Conservation (phyloP, 2,113 vertebrate species). For the Centropus unirufus region DNA sequence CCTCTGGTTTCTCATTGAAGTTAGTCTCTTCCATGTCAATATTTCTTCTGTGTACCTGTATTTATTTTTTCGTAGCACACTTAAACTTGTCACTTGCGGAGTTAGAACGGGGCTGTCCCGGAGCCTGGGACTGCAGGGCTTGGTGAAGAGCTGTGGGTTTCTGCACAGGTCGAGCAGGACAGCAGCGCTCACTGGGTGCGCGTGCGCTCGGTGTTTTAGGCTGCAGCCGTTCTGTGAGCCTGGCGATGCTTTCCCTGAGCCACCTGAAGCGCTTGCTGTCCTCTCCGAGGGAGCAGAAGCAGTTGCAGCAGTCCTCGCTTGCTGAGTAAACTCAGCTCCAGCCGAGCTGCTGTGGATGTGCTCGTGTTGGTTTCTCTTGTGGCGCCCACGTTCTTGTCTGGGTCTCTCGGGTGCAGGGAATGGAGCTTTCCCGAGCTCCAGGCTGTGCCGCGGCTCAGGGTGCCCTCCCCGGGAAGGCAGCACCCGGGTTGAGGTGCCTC, state of each 20-base stretch:
- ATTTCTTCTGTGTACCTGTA: neutral
- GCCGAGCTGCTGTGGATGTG: neutral
- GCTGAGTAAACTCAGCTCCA: neutral
- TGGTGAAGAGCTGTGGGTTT: neutral
- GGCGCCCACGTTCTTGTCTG: neutral
- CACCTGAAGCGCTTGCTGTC: neutral
- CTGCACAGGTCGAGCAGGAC: neutral
- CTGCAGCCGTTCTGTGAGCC: neutral
- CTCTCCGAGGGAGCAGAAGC: neutral
- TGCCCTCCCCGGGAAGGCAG: neutral
- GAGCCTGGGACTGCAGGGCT: neutral
- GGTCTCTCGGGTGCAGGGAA: neutral
- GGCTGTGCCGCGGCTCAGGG: neutral
- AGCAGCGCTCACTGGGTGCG: neutral
- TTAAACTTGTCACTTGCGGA: neutral
- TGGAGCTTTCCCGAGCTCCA: fast-evolving
- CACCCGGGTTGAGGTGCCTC: neutral
- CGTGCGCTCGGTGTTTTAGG: neutral
- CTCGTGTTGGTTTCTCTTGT: neutral
- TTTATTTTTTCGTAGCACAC: neutral
- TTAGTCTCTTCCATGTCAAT: neutral
- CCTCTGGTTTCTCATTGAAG: neutral
- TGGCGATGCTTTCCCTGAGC: neutral
- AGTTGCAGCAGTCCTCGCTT: neutral
- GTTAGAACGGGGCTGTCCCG: neutral